Evolutionary conservation across 2,888 invertebrate genomes (phyloP).

Genomic region (Meloe dianella): DNA sequence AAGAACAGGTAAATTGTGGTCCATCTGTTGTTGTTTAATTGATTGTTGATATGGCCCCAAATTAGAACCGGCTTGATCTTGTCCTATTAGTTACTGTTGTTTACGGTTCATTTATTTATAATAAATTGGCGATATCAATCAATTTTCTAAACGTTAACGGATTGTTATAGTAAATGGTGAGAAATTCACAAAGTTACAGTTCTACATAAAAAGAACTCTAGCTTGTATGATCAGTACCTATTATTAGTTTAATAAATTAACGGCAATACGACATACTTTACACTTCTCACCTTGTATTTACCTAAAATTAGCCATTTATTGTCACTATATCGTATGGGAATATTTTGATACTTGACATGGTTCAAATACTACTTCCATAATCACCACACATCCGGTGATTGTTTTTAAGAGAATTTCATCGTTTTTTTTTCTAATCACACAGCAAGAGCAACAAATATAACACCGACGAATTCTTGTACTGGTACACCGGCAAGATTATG

Average conservation of each 20-base stretch:
- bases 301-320: conserved; percentile 20
- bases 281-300: conserved; percentile 18
- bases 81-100: not conserved
- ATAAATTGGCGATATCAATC: conserved; percentile 1
- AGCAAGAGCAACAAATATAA: conserved; percentile 54
- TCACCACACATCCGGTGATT: not conserved
- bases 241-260: conserved; percentile 22
- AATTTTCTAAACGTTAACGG: conserved; percentile 19
- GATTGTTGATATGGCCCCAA: not conserved
- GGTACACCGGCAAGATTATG: conserved; percentile 81
- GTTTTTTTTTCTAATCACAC: not conserved
- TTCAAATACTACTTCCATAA: no score
- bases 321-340: not conserved
- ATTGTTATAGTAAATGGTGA: conserved; percentile 19
- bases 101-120: not conserved
- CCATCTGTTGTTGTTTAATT: not conserved
- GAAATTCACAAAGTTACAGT: conserved; percentile 23
- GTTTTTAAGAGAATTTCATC: not conserved
- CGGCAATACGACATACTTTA: conserved; percentile 31
- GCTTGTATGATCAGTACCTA: not conserved
- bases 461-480: conserved; percentile 56
- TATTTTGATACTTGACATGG: not conserved
- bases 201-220: conserved; percentile 21
- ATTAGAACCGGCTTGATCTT: not conserved
- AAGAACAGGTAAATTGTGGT: conserved; percentile 58